Conservation (phyloP, 2,113 vertebrate genomes). For the Albula goreensis region DNA sequence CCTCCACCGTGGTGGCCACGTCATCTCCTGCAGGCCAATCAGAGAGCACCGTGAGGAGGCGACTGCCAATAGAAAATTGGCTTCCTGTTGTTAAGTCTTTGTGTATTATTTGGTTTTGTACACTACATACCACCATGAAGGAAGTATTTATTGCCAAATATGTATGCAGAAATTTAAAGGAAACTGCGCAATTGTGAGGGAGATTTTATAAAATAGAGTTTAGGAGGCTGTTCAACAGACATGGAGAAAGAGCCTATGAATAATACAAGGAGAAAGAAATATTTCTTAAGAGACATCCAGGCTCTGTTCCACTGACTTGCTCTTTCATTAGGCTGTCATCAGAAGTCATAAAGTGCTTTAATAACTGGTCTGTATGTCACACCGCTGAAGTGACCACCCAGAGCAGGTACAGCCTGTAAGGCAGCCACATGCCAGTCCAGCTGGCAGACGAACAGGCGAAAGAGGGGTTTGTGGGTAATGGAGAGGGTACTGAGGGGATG, state of each 20-base stretch:
- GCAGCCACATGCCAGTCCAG: neutral
- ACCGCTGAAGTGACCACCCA: neutral
- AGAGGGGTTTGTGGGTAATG: neutral
- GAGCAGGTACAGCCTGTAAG: neutral
- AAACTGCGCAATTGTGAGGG: no score
- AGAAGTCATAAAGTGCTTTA: neutral
- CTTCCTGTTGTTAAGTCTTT: neutral
- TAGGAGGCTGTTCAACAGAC: no score
- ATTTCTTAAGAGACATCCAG: no score
- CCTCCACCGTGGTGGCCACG: constrained; percentile 79
- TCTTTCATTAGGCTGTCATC: no score
- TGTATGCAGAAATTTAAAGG: no score
- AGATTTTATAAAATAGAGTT: no score
- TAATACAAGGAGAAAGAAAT: no score
- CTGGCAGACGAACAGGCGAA: neutral
- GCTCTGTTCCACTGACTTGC: no score
- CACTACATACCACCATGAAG: no score
- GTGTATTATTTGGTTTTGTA: no score
- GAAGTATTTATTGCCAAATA: no score
- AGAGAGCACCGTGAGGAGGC: neutral
- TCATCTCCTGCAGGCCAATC: constrained; percentile 72
- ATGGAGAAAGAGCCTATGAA: no score
- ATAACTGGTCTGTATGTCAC: neutral
- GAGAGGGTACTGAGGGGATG: neutral
- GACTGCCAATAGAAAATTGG: neutral